Evolutionary conservation across 2,888 invertebrate genomes (phyloP).

Genomic region (Morpho achilles): DNA sequence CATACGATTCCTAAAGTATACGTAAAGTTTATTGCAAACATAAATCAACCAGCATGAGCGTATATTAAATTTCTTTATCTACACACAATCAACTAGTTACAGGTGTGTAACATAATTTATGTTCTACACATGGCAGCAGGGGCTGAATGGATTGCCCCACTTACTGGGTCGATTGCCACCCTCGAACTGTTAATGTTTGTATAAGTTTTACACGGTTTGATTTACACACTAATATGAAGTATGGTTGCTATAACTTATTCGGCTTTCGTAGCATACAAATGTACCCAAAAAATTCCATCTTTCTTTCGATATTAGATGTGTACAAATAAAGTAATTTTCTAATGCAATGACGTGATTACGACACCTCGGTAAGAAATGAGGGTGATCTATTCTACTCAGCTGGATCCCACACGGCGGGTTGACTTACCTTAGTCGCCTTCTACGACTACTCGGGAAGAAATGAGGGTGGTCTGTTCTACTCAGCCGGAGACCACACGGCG

Average conservation of each 20-base stretch:
- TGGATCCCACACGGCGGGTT: too few species aligned
- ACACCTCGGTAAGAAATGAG: too few species aligned
- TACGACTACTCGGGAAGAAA: too few species aligned
- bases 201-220: constrained; percentile 27
- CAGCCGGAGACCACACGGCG: too few species aligned
- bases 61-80: constrained; percentile 68
- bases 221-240: constrained; percentile 24
- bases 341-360: too few species aligned
- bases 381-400: too few species aligned
- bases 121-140: constrained; percentile 57
- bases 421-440: too few species aligned
- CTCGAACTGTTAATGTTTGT: constrained; percentile 35
- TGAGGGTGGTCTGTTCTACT: too few species aligned
- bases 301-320: too few species aligned
- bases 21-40: constrained; percentile 23
- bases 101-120: constrained; percentile 68
- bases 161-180: constrained; percentile 47
- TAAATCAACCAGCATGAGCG: constrained; percentile 49
- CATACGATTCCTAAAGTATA: not conserved
- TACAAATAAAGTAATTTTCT: too few species aligned
- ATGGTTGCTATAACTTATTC: not conserved
- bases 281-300: too few species aligned
- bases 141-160: constrained; percentile 65
- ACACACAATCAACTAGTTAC: constrained; percentile 62
- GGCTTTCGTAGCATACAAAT: too few species aligned